Base-by-base conservation (phyloP, 1,140 invertebrate species). In the Drosophila varians region DNA sequence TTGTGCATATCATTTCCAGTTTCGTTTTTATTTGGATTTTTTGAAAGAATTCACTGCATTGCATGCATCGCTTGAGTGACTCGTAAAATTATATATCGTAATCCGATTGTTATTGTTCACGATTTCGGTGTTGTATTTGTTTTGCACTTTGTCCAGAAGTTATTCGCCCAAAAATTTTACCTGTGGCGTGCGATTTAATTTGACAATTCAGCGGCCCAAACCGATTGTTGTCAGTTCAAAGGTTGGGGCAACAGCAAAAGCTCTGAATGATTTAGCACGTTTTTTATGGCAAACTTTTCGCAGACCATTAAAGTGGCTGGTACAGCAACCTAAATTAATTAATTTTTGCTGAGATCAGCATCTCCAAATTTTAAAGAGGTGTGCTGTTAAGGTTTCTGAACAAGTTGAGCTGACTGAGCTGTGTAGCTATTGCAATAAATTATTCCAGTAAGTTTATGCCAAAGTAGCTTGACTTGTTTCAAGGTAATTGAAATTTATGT, bases 11-110 rank as follows among this genome's bases (percentile, higher is more conserved):
- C 46, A 25, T 34, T 54, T 56, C 47, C 36, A 42, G 19, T 56
- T 34, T 69, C 49, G 31, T 57, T 70, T 55, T 69, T 47, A 43
- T 42, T 70, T 25, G 16, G 25, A 18, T 31, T 56, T 47, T 28
- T 34, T 51, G 21, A 55, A 55, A 74, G 57, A 74, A 80, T 76
- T 38, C 43, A 57, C 42, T 62, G 60, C 60, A 82, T 76, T 54
- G 72, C 55, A 70, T 82, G 77, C 68, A 45, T 46, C 73, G 77
- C 45, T 68, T 49, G 66, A 72, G 60, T 80, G 77, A 52, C 48
- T 38, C 45, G 54, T 65, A 26, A 62, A 72, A 72, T 72, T 60
- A 46, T 52, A 72, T 38, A 61, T 71, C 60, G 43, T 72, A 72
- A 61, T 72, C 42, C 43, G 45, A 70, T 55, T 65, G 25, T 52